Evolutionary conservation across 2,113 vertebrate genomes (phyloP).

Genomic region (Phainopepla nitens): DNA sequence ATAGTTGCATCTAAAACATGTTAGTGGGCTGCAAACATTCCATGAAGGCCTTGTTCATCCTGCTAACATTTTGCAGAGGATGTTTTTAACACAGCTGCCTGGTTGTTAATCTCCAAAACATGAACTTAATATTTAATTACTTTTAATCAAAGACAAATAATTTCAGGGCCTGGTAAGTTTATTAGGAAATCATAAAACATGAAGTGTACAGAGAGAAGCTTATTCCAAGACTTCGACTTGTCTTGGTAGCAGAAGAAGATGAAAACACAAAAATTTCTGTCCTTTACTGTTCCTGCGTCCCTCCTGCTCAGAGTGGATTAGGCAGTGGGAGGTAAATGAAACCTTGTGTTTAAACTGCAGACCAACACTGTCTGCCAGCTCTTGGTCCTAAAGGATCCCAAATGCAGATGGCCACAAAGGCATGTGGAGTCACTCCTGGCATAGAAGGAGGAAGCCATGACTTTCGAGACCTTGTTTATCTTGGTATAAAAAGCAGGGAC

Average conservation of each 20-base stretch:
- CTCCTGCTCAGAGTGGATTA: background rate
- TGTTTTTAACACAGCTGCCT: background rate
- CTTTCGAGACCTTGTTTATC: background rate
- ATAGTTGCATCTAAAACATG: background rate
- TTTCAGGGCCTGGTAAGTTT: background rate
- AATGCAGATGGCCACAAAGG: accelerated
- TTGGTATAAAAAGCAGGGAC: background rate
- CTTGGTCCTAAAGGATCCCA: background rate
- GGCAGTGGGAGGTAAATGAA: accelerated
- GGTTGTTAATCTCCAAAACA: background rate
- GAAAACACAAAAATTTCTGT: background rate
- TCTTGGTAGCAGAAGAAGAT: background rate
- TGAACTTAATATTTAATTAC: background rate
- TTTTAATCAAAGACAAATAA: background rate
- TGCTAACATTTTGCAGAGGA: background rate
- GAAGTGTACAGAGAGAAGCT: background rate
- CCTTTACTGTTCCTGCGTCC: background rate
- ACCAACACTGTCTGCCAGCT: background rate
- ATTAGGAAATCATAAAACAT: background rate
- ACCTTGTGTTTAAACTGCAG: background rate
- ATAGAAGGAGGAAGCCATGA: background rate
- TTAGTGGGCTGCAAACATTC: accelerated
- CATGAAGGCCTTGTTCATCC: background rate
- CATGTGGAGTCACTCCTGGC: background rate
- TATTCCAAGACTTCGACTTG: background rate